Percentiles rank a stretch among this genome's conserved stretches.
These are phyloP conservation scores for Scophthalmus maximus DNA, from an alignment of 2,113 vertebrate species.

Conservation along the genomic window DNA sequence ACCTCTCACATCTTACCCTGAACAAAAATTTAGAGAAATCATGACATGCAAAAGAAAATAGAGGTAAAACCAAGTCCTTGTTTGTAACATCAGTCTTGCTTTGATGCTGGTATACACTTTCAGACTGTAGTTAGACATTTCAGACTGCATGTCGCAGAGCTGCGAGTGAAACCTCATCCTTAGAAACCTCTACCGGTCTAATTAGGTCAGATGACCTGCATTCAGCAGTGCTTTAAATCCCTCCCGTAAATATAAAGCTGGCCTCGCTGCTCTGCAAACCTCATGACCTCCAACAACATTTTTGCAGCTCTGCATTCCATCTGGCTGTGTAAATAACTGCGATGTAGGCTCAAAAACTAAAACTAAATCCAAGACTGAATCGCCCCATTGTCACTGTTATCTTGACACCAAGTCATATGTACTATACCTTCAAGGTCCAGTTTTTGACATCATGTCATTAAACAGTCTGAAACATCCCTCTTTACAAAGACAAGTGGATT, in stretches of 20 bases:
- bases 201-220: slow-evolving; percentile 79
- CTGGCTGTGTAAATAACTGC: slow-evolving; percentile 38
- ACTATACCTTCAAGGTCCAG: background rate
- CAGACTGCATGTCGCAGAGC: slow-evolving; percentile 21
- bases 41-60: background rate
- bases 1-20: background rate
- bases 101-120: background rate
- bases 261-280: slow-evolving; percentile 60
- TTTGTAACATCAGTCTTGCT: slow-evolving; percentile 1
- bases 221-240: slow-evolving; percentile 71
- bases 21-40: background rate
- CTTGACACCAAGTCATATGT: background rate
- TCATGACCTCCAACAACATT: slow-evolving; percentile 58
- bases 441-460: background rate
- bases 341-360: background rate
- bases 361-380: background rate
- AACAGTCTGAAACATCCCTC: background rate
- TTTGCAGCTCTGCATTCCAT: slow-evolving; percentile 55
- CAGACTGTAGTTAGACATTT: slow-evolving; percentile 19
- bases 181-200: slow-evolving; percentile 56
- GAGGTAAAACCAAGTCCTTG: background rate
- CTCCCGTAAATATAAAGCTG: slow-evolving; percentile 68
- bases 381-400: background rate
- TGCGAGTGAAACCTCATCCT: slow-evolving; percentile 68
- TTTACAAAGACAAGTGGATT: background rate